Conservation (phyloP, 2,888 invertebrate species). For the Tenthredo notha region DNA sequence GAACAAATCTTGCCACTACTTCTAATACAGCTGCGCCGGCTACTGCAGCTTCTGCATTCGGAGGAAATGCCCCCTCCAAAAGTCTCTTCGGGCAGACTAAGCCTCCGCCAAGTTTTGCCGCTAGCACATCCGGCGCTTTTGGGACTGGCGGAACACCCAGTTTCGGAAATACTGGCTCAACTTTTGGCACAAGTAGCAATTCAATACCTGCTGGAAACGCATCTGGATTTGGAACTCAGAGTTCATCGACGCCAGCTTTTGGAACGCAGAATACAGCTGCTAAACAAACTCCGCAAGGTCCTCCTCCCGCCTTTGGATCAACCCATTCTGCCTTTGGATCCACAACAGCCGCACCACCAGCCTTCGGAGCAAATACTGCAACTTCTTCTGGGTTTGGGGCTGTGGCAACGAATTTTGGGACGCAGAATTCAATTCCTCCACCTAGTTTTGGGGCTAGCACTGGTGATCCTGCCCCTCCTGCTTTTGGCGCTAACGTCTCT, state of each 20-base stretch:
- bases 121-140: conserved; percentile 54
- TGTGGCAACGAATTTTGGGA: conserved; percentile 46
- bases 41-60: conserved; percentile 50
- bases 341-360: conserved; percentile 48
- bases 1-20: conserved; percentile 52
- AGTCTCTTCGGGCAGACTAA: conserved; percentile 57
- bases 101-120: conserved; percentile 59
- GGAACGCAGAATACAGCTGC: conserved; percentile 29
- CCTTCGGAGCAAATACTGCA: conserved; percentile 44
- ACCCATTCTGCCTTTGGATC: conserved; percentile 53
- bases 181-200: conserved; percentile 21
- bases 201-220: conserved; percentile 17
- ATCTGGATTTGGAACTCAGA: conserved; percentile 55
- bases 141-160: conserved; percentile 49
- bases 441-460: conserved; percentile 48
- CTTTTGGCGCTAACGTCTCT: conserved; percentile 54
- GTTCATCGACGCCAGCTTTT: conserved; percentile 35
- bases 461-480: conserved; percentile 38
- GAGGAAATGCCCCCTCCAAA: conserved; percentile 56
- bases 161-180: conserved; percentile 50
- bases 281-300: conserved; percentile 23
- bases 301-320: conserved; percentile 48
- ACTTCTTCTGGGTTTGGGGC: conserved; percentile 52
- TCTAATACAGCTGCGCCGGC: conserved; percentile 48
- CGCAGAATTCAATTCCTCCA: conserved; percentile 38